A percentile compares a stretch with the other conserved stretches of the same genome.
Evolutionary conservation across 2,113 vertebrate genomes (phyloP).

Genomic region (Centropus unirufus): DNA sequence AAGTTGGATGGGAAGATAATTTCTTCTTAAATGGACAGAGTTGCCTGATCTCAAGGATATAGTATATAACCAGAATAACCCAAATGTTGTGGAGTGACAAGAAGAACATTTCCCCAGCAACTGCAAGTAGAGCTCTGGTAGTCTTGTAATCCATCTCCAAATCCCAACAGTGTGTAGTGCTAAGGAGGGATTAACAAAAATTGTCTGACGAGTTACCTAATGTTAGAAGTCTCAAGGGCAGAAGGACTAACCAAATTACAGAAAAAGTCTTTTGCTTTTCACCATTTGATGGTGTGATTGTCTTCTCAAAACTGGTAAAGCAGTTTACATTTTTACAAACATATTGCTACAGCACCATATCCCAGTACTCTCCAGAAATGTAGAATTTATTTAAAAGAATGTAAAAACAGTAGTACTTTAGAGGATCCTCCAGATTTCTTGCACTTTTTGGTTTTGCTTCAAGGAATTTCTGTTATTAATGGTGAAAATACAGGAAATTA

Average conservation of each 20-base stretch:
- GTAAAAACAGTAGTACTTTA: not conserved
- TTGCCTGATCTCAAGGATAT: not conserved
- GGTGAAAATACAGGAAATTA: not conserved
- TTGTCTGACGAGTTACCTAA: not conserved
- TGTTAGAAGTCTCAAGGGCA: not conserved
- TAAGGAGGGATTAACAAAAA: not conserved
- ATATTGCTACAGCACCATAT: accelerated
- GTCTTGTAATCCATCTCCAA: not conserved
- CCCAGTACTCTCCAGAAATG: not conserved
- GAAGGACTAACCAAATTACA: not conserved
- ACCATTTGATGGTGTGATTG: not conserved
- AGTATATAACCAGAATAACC: not conserved
- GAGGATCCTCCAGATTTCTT: not conserved
- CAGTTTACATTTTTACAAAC: not conserved
- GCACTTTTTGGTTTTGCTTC: not conserved
- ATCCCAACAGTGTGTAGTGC: not conserved
- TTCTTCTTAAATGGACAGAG: not conserved
- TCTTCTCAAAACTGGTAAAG: not conserved
- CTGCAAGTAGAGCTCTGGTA: not conserved
- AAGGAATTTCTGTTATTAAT: not conserved
- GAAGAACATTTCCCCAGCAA: not conserved
- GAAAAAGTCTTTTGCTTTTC: not conserved
- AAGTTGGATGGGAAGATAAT: not conserved
- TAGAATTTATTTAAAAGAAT: not conserved
- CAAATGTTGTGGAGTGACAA: not conserved